These are phyloP conservation scores for Benitochromis conjunctus DNA, from an alignment of 2,113 vertebrate species.

Conservation along the genomic window DNA sequence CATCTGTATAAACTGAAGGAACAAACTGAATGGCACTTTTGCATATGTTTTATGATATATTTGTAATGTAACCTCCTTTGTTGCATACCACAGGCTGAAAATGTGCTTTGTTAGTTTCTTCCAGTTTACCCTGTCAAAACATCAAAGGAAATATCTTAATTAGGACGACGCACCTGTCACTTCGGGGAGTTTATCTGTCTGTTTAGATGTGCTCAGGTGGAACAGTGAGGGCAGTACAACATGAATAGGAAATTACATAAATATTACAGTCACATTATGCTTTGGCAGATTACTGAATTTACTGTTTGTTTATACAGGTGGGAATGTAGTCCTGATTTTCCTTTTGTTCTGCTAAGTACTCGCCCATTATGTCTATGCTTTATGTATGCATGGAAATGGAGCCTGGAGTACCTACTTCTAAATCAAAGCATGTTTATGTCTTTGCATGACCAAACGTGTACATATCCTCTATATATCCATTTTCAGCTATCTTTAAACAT, in stretches of 20 bases:
- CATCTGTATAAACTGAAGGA: neutral
- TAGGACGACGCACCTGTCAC: neutral
- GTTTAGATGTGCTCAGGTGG: neutral
- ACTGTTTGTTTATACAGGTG: neutral
- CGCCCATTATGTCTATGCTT: neutral
- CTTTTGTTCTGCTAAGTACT: neutral
- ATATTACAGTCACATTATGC: neutral
- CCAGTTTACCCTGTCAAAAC: neutral
- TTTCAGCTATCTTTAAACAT: neutral
- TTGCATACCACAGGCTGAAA: neutral
- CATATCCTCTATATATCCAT: neutral
- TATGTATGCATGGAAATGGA: neutral
- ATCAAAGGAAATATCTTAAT: neutral
- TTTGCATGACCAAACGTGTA: neutral
- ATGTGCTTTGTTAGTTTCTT: neutral
- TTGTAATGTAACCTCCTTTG: neutral
- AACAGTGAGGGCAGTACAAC: neutral
- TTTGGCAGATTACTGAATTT: neutral
- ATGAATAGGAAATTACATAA: neutral
- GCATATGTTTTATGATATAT: neutral
- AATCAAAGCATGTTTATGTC: neutral
- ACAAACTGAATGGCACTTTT: neutral
- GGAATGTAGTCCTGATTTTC: neutral
- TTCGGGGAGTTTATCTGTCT: neutral
- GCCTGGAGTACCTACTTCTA: neutral